A percentile compares a stretch with the other conserved stretches of the same genome.
These are phyloP conservation scores for Butorides virescens DNA, from an alignment of 2,113 vertebrate genomes.

Conservation along the genomic window DNA sequence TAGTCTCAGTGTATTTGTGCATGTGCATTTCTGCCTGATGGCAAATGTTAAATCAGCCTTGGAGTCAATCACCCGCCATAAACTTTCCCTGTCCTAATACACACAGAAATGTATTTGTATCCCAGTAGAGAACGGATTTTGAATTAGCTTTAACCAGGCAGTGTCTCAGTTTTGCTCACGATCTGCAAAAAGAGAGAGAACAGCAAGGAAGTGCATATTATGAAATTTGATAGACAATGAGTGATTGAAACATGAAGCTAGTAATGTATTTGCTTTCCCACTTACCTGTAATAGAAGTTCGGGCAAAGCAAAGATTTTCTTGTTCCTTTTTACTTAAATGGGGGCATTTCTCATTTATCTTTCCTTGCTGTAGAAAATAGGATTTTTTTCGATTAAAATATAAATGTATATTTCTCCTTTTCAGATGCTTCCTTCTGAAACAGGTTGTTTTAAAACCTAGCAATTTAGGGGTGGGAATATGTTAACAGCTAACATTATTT, in stretches of 20 bases:
- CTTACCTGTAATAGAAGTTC: slow-evolving; percentile 51
- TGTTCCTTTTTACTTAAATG: slow-evolving; percentile 17
- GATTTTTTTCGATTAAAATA: slow-evolving; percentile 10
- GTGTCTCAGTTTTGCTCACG: slow-evolving; percentile 9
- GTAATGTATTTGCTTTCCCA: slow-evolving; percentile 68
- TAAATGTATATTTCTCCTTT: neutral
- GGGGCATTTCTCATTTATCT: slow-evolving; percentile 42
- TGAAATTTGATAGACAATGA: slow-evolving; percentile 50
- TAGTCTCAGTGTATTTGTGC: slow-evolving; percentile 64
- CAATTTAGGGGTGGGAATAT: neutral
- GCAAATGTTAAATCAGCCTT: slow-evolving; percentile 68
- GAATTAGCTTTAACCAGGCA: slow-evolving; percentile 68
- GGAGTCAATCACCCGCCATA: slow-evolving; percentile 63
- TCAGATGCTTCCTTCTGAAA: neutral
- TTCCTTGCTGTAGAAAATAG: slow-evolving; percentile 55
- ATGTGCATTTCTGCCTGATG: slow-evolving; percentile 73
- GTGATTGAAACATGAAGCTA: slow-evolving; percentile 67
- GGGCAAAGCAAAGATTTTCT: slow-evolving; percentile 63
- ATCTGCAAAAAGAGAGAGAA: neutral
- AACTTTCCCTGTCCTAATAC: slow-evolving; percentile 25
- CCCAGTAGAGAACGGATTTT: slow-evolving; percentile 37
- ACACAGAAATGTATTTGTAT: neutral
- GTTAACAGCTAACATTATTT: neutral
- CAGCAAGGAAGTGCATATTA: neutral
- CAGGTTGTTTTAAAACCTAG: neutral